Percentiles rank a stretch among this genome's conserved stretches.
Evolutionary conservation across 35 echinoderm and acorn worm genomes (phyloP).

Genomic region (Heliocidaris tuberculata): DNA sequence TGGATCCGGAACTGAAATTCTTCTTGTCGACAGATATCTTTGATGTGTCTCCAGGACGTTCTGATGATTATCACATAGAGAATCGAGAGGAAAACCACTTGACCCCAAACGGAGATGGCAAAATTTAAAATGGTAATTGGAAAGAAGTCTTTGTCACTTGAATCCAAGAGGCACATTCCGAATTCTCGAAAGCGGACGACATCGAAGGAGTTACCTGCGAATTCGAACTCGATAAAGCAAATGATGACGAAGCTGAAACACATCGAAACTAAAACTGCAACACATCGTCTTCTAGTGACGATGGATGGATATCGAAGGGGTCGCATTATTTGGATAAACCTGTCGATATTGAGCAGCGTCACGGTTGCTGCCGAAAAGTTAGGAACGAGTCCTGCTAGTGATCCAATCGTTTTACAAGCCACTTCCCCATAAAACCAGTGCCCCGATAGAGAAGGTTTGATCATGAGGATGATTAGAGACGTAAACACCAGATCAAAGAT

Average conservation of each 20-base stretch:
- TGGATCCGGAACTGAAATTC: not conserved
- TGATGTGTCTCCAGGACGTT: not conserved
- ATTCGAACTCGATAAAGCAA: not conserved
- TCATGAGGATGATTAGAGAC: not conserved
- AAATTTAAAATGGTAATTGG: not conserved
- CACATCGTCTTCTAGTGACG: not conserved
- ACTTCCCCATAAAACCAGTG: not conserved
- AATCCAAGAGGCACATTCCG: not conserved
- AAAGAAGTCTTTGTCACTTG: not conserved
- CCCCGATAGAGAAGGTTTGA: constrained; percentile 7
- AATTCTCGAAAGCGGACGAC: not conserved
- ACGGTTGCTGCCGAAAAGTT: not conserved
- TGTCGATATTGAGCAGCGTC: not conserved
- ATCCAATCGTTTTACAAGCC: not conserved
- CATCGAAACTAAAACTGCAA: not conserved
- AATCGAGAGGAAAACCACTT: not conserved
- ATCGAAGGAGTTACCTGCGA: not conserved
- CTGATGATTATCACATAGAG: not conserved
- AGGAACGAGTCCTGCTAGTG: not conserved
- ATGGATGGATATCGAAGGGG: not conserved
- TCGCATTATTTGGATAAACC: not conserved
- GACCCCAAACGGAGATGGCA: not conserved
- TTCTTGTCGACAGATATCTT: not conserved
- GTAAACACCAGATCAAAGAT: not conserved
- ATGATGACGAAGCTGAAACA: not conserved